Conservation (phyloP, 2,113 vertebrate species). For the Microtus oregoni region DNA sequence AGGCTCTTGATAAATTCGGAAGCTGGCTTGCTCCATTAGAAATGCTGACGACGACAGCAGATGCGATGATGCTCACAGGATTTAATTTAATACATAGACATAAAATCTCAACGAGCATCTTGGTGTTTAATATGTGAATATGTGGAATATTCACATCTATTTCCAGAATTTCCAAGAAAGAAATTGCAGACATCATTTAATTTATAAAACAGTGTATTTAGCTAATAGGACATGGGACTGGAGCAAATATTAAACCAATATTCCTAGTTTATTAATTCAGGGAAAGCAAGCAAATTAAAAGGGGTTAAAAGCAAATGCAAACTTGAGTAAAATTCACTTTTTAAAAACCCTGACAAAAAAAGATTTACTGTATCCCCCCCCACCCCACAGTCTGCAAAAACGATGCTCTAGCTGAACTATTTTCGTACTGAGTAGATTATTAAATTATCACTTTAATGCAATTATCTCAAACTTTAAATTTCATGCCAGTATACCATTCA, state of each 20-base stretch:
- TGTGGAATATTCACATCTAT: conserved; percentile 35
- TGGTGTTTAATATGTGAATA: conserved; percentile 42
- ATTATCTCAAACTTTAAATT: conserved; percentile 29
- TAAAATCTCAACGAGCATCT: conserved; percentile 35
- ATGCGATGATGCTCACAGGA: neutral
- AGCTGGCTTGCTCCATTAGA: neutral
- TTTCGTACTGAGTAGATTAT: conserved; percentile 33
- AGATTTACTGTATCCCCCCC: neutral
- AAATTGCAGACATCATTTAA: conserved; percentile 26
- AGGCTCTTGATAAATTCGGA: neutral
- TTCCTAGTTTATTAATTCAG: conserved; percentile 20
- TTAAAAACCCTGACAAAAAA: neutral
- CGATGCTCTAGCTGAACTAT: conserved; percentile 27
- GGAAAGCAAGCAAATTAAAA: conserved; percentile 20
- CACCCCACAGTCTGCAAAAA: neutral
- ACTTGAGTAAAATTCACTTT: conserved; percentile 32
- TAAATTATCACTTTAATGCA: conserved; percentile 37
- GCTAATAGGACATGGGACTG: neutral
- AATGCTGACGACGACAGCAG: neutral
- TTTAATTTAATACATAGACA: conserved; percentile 34
- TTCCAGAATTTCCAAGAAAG: conserved; percentile 46
- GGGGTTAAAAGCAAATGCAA: conserved; percentile 49
- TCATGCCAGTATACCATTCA: neutral
- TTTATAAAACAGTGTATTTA: conserved; percentile 49
- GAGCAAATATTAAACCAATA: conserved; percentile 17